Base-by-base conservation (phyloP, 53 echinoderm and acorn worm species). In the Pentamera pediparva region DNA sequence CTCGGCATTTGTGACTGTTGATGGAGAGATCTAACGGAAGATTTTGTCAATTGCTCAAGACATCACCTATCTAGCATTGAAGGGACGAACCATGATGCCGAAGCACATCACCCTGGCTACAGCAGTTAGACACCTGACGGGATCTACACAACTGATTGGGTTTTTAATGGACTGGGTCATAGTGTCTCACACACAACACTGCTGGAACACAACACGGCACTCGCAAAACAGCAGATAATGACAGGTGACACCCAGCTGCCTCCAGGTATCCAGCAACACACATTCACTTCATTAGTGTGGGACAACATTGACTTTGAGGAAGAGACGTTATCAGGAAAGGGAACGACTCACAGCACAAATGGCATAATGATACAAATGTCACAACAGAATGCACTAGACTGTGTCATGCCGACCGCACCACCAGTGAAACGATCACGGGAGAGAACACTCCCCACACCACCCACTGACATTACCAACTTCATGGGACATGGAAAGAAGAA, bases 131-230 rank as follows among this genome's bases (percentile, higher is more conserved):
- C 84, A 84, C 55, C 50, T 89, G 37, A 79, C 80, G 32, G 84
- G 84, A 4, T 89, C 80, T 15, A 28, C 84, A 19, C 49, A 80
- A 47, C 57, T 89, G 17, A 56, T 89, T 75, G 72, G 75, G 2
- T 15, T 89, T 62, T 89, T 4, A 89, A 89, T 76, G 84, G 89
- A 24, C 51, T 89, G 59, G 89, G 89, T 4, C 77, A 84, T 70
- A 63, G 89, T 28, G 33, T 38, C 8, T 84, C 89, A 2, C 52
- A 79, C 22, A 41, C 75, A 20, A 24, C 41, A 35, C 56, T 74
- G 11, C 27, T 89, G 30, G 80, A 89, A 27, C 73, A 89, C 43
- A 69, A 84, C 62, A 89, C 84, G 56, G 80, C 84, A 10, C 45
- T 89, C 41, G 89, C 89, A 49, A 48, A 56, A 27, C 39, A 37